Conservation (phyloP, 2,888 invertebrate species). For the Lottia gigantea region DNA sequence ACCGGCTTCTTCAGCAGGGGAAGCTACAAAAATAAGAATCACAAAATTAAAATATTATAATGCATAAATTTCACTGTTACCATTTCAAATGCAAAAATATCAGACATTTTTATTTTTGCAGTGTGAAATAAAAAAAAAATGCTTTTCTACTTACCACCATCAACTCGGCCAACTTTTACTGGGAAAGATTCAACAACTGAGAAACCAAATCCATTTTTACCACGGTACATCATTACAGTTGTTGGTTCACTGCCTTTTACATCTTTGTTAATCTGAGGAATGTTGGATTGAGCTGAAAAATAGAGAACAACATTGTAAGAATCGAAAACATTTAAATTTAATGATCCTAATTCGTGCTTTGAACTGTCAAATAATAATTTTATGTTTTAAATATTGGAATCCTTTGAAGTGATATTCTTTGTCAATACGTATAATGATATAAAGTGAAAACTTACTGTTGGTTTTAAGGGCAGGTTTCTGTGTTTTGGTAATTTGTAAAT, state of each 20-base stretch:
- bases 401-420: no score
- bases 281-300: constrained; percentile 44
- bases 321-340: not conserved
- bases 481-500: constrained; percentile 58
- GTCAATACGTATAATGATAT: no score
- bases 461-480: constrained; percentile 39
- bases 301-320: constrained; percentile 7
- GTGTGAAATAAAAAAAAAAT: no score
- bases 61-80: no score
- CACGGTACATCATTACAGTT: constrained; percentile 45
- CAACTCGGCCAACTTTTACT: constrained; percentile 62
- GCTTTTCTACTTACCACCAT: constrained; percentile 52
- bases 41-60: not conserved
- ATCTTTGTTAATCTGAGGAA: constrained; percentile 59
- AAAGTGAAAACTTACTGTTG: constrained; percentile 34
- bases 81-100: no score
- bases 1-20: constrained; percentile 59
- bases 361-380: not conserved
- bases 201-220: constrained; percentile 65
- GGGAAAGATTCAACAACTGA: constrained; percentile 64
- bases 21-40: constrained; percentile 36
- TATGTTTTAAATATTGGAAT: no score
- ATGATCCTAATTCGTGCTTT: not conserved
- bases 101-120: no score
- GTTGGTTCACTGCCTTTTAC: constrained; percentile 57